Evolutionary conservation across 2,113 vertebrate genomes (phyloP).

Genomic region (Trogon surrucura): DNA sequence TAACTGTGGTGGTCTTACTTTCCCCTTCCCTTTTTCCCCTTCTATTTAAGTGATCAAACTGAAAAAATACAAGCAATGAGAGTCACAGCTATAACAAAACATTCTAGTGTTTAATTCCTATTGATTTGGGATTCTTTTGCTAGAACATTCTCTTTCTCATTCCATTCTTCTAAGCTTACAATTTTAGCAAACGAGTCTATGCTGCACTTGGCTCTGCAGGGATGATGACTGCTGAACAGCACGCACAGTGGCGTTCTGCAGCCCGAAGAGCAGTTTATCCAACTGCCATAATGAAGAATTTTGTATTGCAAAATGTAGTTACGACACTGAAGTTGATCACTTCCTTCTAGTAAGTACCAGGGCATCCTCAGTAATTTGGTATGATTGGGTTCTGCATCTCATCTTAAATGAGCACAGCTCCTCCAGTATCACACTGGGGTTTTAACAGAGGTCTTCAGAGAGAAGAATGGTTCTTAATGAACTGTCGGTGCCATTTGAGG

Average conservation of each 20-base stretch:
- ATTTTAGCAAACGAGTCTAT: background rate
- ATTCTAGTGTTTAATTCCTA: background rate
- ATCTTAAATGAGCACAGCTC: background rate
- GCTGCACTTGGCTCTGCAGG: background rate
- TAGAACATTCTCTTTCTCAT: background rate
- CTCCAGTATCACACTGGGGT: background rate
- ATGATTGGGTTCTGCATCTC: background rate
- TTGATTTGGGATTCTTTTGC: background rate
- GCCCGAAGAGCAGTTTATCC: background rate
- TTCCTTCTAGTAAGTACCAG: background rate
- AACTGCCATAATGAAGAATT: background rate
- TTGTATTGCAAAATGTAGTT: background rate
- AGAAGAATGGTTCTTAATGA: background rate
- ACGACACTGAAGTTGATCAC: background rate
- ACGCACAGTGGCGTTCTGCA: background rate
- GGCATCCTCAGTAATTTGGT: background rate
- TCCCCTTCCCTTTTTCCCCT: background rate
- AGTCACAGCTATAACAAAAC: background rate
- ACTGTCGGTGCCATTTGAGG: background rate
- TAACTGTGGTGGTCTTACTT: background rate
- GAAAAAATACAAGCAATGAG: background rate
- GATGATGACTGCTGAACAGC: background rate
- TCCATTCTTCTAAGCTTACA: background rate
- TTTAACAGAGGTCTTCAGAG: background rate
- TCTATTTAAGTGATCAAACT: background rate